Evolutionary conservation across 2,888 invertebrate genomes (phyloP).

Genomic region (Tiliacea aurago): DNA sequence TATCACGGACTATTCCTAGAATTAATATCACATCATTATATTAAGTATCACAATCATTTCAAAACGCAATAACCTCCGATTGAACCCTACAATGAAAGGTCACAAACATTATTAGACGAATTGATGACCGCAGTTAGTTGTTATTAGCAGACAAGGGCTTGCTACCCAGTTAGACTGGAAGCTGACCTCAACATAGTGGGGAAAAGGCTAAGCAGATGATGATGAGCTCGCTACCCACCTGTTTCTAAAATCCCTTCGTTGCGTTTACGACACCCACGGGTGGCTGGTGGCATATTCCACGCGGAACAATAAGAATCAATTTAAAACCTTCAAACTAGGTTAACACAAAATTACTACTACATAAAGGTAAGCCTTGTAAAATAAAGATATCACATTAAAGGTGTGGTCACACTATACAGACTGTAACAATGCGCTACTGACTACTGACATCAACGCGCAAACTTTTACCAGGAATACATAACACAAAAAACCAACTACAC

Average conservation of each 20-base stretch:
- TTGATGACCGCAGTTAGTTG: conserved; percentile 13
- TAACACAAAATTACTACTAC: conserved; percentile 16
- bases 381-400: conserved; percentile 16
- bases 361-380: conserved; percentile 21
- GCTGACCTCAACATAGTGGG: too few relatives aligned
- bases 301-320: conserved; percentile 52
- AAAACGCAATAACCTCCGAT: neutral
- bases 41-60: too few relatives aligned
- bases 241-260: conserved; percentile 14
- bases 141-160: too few relatives aligned
- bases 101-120: neutral
- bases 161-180: too few relatives aligned
- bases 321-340: conserved; percentile 44
- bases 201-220: too few relatives aligned
- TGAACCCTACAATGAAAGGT: neutral
- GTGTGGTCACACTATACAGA: too few relatives aligned
- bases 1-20: too few relatives aligned
- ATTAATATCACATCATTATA: too few relatives aligned
- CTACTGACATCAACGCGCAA: too few relatives aligned
- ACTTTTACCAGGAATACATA: too few relatives aligned
- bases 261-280: conserved; percentile 42
- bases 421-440: too few relatives aligned
- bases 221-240: neutral
- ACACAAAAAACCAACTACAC: too few relatives aligned
- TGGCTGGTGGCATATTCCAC: neutral